Conservation (phyloP, 2,797 vertebrate species). For the Heterohyrax brucei region DNA sequence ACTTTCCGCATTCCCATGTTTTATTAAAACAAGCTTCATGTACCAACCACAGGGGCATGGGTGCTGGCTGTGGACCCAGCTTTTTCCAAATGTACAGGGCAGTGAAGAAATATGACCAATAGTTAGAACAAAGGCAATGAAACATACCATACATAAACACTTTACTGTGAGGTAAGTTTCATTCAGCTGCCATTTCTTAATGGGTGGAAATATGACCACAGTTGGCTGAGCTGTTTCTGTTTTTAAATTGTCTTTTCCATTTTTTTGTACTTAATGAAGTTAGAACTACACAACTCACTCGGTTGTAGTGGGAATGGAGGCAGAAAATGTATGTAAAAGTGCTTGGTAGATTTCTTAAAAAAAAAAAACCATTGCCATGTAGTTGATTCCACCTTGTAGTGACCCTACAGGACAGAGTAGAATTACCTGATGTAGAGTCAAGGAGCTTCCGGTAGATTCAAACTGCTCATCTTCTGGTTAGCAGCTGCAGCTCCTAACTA, state of each 20-base stretch:
- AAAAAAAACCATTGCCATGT: too few species aligned
- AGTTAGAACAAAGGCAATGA: neutral
- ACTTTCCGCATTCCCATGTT: slow-evolving; percentile 24
- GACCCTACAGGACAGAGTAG: too few species aligned
- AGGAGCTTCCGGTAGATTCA: too few species aligned
- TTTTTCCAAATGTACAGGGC: neutral
- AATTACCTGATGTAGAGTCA: too few species aligned
- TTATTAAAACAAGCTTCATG: slow-evolving; percentile 6
- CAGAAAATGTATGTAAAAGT: neutral
- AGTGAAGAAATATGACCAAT: neutral
- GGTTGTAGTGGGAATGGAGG: neutral
- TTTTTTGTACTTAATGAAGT: neutral
- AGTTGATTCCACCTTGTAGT: too few species aligned
- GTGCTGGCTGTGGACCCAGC: neutral
- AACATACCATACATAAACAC: neutral
- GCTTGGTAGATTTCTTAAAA: neutral
- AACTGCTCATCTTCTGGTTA: too few species aligned
- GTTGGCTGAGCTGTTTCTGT: slow-evolving; percentile 5
- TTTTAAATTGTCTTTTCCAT: neutral
- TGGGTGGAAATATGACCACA: neutral
- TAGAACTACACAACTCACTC: neutral
- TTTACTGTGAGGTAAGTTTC: neutral
- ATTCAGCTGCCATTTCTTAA: neutral
- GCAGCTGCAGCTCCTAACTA: too few species aligned
- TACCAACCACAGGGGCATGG: neutral